Conservation (phyloP, 2,113 vertebrate species). For the Thunnus maccoyii region DNA sequence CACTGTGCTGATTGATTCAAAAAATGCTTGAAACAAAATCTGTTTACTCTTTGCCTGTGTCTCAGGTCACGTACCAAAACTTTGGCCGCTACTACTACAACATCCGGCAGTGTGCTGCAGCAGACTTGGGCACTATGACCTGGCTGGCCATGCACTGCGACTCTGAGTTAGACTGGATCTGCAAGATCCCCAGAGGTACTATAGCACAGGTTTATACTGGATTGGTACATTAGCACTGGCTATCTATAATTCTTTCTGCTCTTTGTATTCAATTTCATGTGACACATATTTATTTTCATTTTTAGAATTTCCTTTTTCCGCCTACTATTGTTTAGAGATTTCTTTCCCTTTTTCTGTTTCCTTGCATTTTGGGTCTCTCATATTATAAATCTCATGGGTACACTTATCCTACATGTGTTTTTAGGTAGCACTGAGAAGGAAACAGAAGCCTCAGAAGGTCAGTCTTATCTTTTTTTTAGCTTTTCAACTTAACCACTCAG, state of each 20-base stretch:
- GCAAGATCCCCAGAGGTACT: slow-evolving; percentile 96
- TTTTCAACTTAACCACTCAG: slow-evolving; percentile 1
- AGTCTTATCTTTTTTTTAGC: slow-evolving; percentile 41
- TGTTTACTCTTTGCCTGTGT: slow-evolving; percentile 25
- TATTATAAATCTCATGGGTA: slow-evolving; percentile 54
- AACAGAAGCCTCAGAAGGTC: slow-evolving; percentile 90
- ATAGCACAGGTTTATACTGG: no score
- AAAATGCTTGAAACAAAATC: not conserved
- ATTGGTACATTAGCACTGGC: not conserved
- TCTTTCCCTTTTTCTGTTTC: not conserved
- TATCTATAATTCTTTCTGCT: not conserved
- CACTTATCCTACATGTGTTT: slow-evolving; percentile 35
- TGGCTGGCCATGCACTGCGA: slow-evolving; percentile 96
- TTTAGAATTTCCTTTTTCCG: not conserved
- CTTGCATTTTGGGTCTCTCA: not conserved
- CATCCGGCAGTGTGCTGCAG: slow-evolving; percentile 89
- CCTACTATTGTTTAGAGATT: not conserved
- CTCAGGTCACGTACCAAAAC: slow-evolving; percentile 95
- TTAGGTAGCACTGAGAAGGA: slow-evolving; percentile 87
- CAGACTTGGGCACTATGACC: slow-evolving; percentile 92
- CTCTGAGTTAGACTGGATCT: slow-evolving; percentile 95
- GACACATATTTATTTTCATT: not conserved
- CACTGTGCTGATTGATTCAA: not conserved
- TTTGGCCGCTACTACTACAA: slow-evolving; percentile 90
- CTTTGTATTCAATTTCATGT: not conserved